Evolutionary conservation across 2,888 invertebrate genomes (phyloP).

Genomic region (Eugnorisma glareosa): DNA sequence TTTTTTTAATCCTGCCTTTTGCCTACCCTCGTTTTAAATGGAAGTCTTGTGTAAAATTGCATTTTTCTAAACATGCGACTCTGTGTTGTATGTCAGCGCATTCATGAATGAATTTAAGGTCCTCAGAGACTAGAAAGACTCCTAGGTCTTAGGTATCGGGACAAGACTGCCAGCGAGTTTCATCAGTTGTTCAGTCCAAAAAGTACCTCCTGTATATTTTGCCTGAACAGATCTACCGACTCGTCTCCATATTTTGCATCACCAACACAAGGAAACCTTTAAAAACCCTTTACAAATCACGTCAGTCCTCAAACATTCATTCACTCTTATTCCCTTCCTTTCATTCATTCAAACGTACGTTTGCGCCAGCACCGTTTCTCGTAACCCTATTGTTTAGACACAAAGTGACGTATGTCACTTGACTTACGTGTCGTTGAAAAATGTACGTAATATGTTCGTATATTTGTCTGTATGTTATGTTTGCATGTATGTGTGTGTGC

Average conservation of each 20-base stretch:
- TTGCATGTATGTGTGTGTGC: constrained; percentile 26
- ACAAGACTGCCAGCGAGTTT: neutral
- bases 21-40: too few species aligned
- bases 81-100: neutral
- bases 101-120: neutral
- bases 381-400: constrained; percentile 54
- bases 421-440: constrained; percentile 59
- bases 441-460: constrained; percentile 62
- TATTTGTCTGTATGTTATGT: constrained; percentile 51
- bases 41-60: neutral
- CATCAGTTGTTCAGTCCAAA: neutral
- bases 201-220: neutral
- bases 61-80: neutral
- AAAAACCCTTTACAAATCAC: constrained; percentile 26
- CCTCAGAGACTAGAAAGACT: neutral
- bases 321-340: constrained; percentile 49
- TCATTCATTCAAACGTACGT: constrained; percentile 49
- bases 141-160: too few species aligned
- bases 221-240: too few species aligned
- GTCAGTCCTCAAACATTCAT: constrained; percentile 51
- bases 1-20: too few species aligned
- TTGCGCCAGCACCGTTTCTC: constrained; percentile 32
- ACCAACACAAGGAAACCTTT: constrained; percentile 19
- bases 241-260: constrained; percentile 29
- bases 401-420: constrained; percentile 55